Evolutionary conservation across 2,797 vertebrate species (phyloP).

Genomic region (Sparus aurata): DNA sequence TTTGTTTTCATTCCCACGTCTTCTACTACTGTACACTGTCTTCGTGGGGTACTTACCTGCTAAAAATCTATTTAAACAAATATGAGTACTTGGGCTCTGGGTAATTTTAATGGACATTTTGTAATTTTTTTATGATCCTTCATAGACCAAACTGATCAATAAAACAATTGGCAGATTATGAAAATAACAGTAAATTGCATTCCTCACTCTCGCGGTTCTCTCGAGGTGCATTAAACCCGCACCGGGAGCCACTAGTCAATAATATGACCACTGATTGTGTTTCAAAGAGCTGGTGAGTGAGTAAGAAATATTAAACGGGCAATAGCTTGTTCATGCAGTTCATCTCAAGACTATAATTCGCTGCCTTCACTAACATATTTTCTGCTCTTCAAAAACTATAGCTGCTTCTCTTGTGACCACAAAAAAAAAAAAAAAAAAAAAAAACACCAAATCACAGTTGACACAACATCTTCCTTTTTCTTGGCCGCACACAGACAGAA

Average conservation of each 20-base stretch:
- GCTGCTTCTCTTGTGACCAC: conserved; percentile 2
- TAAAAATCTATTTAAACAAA: neutral
- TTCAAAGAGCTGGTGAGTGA: conserved; percentile 16
- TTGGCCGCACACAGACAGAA: neutral
- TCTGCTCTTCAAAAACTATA: neutral
- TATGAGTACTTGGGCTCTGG: neutral
- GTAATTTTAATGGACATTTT: neutral
- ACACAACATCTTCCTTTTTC: neutral
- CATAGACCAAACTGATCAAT: neutral
- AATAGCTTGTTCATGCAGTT: neutral
- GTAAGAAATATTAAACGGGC: conserved; percentile 7
- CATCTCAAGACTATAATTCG: neutral
- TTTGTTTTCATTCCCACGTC: too few species aligned
- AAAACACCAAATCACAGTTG: neutral
- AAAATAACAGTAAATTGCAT: neutral
- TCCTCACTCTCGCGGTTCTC: neutral
- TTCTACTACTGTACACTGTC: too few species aligned
- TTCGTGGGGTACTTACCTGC: too few species aligned
- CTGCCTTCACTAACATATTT: neutral
- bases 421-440: too few species aligned
- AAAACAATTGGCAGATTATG: neutral
- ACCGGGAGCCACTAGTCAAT: conserved; percentile 8
- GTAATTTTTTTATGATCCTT: neutral
- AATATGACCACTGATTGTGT: conserved; percentile 10
- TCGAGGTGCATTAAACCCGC: neutral